These are phyloP conservation scores for Esox lucius DNA, from an alignment of 2,797 vertebrate species.

Conservation along the genomic window DNA sequence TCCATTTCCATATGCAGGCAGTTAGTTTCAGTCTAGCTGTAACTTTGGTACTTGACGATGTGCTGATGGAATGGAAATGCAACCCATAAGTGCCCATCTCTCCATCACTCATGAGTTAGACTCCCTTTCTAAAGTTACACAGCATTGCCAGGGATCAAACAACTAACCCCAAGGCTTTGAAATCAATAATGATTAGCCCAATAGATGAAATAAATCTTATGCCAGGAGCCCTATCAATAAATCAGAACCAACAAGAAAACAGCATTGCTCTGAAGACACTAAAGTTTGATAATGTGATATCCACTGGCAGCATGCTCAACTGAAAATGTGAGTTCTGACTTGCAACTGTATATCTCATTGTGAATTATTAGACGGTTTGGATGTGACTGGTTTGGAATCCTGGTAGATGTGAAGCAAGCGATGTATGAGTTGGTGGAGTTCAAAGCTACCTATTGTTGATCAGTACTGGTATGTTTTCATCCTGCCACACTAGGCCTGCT, in stretches of 20 bases:
- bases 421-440: conserved; percentile 20
- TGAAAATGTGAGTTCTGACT: conserved; percentile 16
- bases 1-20: not conserved
- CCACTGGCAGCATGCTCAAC: conserved; percentile 24
- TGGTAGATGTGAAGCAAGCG: conserved; percentile 15
- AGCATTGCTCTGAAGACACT: conserved; percentile 49
- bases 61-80: conserved; percentile 39
- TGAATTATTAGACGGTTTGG: not conserved
- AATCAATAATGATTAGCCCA: conserved; percentile 70
- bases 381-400: not conserved
- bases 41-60: not conserved
- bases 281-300: conserved; percentile 25
- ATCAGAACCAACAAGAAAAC: conserved; percentile 49
- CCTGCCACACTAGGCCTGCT: conserved; percentile 18
- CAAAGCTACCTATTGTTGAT: not conserved
- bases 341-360: conserved; percentile 17
- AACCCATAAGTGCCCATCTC: conserved; percentile 21
- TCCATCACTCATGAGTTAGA: conserved; percentile 24
- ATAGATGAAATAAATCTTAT: conserved; percentile 58
- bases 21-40: not conserved
- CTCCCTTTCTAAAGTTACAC: conserved; percentile 62
- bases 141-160: conserved; percentile 53
- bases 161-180: conserved; percentile 43
- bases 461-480: conserved; percentile 42
- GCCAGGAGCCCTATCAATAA: conserved; percentile 61